Evolutionary conservation across 1,140 invertebrate species (phyloP), one percentile per base, ranked within the genome.

Genomic region (Drosophila bifasciata): DNA sequence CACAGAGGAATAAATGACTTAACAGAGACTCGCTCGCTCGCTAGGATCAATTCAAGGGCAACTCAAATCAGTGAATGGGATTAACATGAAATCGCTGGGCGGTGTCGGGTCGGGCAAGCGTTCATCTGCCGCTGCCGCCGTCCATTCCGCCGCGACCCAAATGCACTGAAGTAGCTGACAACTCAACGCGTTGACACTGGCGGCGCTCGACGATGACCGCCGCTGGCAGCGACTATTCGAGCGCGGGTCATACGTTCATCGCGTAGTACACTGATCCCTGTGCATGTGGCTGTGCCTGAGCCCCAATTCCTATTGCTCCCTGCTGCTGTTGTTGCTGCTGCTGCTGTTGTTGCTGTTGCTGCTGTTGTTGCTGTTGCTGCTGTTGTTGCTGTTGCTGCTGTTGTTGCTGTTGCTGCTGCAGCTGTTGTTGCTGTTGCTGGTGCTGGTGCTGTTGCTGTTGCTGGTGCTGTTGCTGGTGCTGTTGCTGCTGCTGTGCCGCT

Each of bases 191-290:
- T 90, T 91, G 89, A 86, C 89, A 91, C 66, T 91, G 89, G 85
- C 89, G 89, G 85, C 89, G 89, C 71, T 91, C 89, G n/a, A 91
- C 89, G 62, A 91, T 90, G 62, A 91, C 76, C 89, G 89, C 89
- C 85, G 85, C 76, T 71, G 89, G 86, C 76, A 89, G 68, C 61
- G 89, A 91, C 89, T 91, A 91, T 85, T 91, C 89, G 28, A 77
- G 69, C 68, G 80, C 73, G 74, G 90, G 92, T 92, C 92, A 92
- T 89, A 92, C 92, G 60, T 92, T 92, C 92, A 92, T 92, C 21
- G 92, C 91, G 72, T 92, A 92, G 62, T 92, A 92, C 9, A 92
- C 91, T 11, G 92, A 90, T 43, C 90, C 85, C 64, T 84, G 85
- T 15, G 78, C 68, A 36, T 36, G 32, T 36, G 32, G 32, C 56